phyloP scores from a whole-genome alignment of 2,113 vertebrate species.

The Psophia crepitans region DNA sequence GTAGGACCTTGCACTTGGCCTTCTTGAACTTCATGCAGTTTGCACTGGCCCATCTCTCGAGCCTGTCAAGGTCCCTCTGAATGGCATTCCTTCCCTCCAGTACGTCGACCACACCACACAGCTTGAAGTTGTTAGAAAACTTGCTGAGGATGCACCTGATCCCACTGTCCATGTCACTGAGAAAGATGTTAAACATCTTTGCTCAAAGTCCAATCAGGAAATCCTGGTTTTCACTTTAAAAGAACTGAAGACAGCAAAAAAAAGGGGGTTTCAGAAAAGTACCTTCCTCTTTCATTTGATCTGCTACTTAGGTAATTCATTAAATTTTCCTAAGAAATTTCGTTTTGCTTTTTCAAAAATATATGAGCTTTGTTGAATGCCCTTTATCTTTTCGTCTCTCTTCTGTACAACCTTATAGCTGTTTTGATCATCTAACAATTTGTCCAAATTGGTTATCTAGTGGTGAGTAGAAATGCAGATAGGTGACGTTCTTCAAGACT shows the following conservation, averaged over 20 bases:
- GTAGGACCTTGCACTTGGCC: too few relatives aligned
- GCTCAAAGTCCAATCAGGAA: not conserved
- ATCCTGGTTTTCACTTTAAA: not conserved
- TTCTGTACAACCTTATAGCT: not conserved
- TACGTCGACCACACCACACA: too few relatives aligned
- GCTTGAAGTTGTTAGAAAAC: too few relatives aligned
- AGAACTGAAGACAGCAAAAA: not conserved
- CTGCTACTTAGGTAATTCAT: not conserved
- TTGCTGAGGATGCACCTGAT: too few relatives aligned
- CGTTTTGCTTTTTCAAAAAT: not conserved
- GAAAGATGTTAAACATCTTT: too few relatives aligned
- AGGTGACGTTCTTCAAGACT: not conserved
- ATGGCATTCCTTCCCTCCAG: too few relatives aligned
- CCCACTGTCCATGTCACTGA: too few relatives aligned
- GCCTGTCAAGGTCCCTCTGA: too few relatives aligned
- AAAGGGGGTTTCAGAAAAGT: not conserved
- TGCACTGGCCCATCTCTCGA: too few relatives aligned
- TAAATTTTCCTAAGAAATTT: not conserved
- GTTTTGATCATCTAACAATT: not conserved
- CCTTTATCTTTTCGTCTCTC: not conserved
- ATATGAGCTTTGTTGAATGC: rapidly evolving
- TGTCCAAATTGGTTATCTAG: not conserved
- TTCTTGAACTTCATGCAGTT: too few relatives aligned
- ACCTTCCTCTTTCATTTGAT: not conserved
- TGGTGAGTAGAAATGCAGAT: not conserved